Evolutionary conservation across 2,113 vertebrate genomes (phyloP).

Genomic region (Grallaria varia): DNA sequence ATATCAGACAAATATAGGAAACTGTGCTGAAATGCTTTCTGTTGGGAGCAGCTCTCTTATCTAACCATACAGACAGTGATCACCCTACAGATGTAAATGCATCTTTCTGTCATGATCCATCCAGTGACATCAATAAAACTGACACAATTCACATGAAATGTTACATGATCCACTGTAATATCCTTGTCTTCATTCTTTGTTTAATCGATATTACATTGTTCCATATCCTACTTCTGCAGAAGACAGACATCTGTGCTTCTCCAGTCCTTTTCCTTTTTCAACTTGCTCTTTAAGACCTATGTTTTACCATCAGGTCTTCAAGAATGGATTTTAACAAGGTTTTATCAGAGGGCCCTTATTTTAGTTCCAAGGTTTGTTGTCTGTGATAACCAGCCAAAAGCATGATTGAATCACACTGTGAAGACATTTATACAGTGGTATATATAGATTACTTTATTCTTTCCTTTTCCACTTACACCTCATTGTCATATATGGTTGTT

Average conservation of each 20-base stretch:
- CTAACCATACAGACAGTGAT: not conserved
- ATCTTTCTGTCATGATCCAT: not conserved
- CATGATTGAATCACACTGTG: not conserved
- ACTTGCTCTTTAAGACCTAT: not conserved
- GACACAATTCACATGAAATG: not conserved
- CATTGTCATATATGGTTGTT: not conserved
- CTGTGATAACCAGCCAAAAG: not conserved
- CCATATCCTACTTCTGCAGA: not conserved
- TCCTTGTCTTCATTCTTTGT: not conserved
- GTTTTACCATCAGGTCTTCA: not conserved
- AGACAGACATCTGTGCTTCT: not conserved
- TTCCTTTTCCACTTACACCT: conserved; percentile 2
- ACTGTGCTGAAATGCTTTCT: not conserved
- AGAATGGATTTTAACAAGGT: not conserved
- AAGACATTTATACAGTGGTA: not conserved
- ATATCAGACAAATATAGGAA: not conserved
- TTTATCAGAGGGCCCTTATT: not conserved
- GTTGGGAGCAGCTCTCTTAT: not conserved
- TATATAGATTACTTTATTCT: not conserved
- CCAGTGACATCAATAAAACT: not conserved
- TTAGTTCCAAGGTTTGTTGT: not conserved
- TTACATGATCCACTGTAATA: not conserved
- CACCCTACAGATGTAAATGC: not conserved
- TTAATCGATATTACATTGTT: not conserved
- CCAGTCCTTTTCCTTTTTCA: not conserved